These are phyloP conservation scores for Tinea pellionella DNA, from an alignment of 2,888 invertebrate genomes.

Conservation along the genomic window DNA sequence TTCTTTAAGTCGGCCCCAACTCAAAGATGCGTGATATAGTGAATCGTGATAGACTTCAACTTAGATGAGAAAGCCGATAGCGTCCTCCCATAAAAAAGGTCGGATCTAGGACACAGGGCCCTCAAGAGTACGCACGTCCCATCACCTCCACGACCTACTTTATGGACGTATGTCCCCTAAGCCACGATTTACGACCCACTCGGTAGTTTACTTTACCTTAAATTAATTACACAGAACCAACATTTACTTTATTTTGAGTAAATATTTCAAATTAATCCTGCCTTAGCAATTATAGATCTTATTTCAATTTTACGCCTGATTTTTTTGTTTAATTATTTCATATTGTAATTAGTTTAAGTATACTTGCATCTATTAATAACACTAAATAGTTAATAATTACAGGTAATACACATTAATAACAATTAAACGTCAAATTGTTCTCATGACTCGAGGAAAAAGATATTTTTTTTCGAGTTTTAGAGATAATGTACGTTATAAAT, in stretches of 20 bases:
- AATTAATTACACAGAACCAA: conserved; percentile 28
- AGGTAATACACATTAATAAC: too few relatives aligned
- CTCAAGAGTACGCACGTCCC: conserved; percentile 32
- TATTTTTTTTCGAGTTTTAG: too few relatives aligned
- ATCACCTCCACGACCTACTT: conserved; percentile 51
- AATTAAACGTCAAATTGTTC: too few relatives aligned
- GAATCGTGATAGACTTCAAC: conserved; percentile 55
- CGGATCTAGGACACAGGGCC: conserved; percentile 49
- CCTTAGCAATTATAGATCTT: background rate
- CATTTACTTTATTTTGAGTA: conserved; percentile 6
- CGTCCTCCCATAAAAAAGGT: conserved; percentile 59
- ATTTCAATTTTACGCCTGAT: background rate
- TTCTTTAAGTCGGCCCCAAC: conserved; percentile 21
- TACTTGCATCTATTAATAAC: too few relatives aligned
- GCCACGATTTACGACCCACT: conserved; percentile 47
- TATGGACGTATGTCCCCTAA: conserved; percentile 50
- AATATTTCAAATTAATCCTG: background rate
- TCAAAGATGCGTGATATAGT: conserved; percentile 36
- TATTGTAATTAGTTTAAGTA: too few relatives aligned
- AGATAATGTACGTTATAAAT: too few relatives aligned
- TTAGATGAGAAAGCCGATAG: conserved; percentile 56
- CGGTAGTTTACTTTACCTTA: conserved; percentile 31
- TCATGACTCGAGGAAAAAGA: too few relatives aligned
- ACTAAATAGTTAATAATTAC: too few relatives aligned
- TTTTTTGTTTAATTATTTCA: background rate